phyloP scores from a whole-genome alignment of 2,888 invertebrate genomes.

The Entomobrya proxima region DNA sequence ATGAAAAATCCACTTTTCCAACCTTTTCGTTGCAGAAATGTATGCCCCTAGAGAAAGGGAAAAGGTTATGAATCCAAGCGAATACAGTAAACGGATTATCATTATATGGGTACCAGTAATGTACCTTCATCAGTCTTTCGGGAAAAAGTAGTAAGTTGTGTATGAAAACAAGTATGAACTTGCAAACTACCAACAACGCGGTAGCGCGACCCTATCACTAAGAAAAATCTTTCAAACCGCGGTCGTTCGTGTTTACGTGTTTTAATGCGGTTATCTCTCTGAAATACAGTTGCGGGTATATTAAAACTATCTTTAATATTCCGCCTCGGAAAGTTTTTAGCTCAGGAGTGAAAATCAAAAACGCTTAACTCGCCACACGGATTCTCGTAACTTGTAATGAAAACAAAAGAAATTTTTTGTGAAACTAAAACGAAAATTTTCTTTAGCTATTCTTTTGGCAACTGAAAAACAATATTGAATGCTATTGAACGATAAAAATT shows the following conservation, averaged over 20 bases:
- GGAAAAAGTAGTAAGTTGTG: background rate
- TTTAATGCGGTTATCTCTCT: background rate
- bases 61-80: background rate
- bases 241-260: background rate
- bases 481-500: slow-evolving; percentile 42
- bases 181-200: too few species aligned
- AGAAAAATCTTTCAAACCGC: too few species aligned
- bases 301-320: background rate
- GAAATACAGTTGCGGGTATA: background rate
- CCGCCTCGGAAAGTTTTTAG: background rate
- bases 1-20: background rate
- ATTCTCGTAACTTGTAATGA: background rate
- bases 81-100: background rate
- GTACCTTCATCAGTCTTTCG: background rate
- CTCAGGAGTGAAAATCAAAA: slow-evolving; percentile 5
- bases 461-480: too few species aligned
- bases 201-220: too few species aligned
- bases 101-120: too few species aligned
- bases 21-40: background rate
- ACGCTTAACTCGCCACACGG: background rate
- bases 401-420: slow-evolving; percentile 16
- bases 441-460: background rate
- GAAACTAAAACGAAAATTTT: slow-evolving; percentile 6
- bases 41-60: background rate
- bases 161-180: background rate